These are phyloP conservation scores for Hexactinellida sp. DNA, from an alignment of 37 sponge, comb jelly and placozoan species.

Conservation along the genomic window DNA sequence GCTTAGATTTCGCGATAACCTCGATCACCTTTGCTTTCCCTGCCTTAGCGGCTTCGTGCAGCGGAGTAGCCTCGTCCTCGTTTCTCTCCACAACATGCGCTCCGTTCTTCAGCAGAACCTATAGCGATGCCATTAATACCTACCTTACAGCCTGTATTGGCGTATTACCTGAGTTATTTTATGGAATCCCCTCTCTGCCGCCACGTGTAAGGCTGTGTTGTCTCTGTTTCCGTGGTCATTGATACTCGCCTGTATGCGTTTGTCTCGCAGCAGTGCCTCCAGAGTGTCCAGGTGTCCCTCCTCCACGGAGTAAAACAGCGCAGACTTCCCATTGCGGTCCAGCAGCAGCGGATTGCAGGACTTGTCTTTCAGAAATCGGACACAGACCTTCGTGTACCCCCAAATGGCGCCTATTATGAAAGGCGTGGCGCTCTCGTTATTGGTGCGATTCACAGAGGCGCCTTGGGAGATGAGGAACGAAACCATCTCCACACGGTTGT, in stretches of 20 bases:
- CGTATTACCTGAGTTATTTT: conserved; percentile 35
- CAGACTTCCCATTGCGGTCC: conserved; percentile 30
- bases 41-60: not conserved
- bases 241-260: not conserved
- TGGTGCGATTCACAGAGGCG: conserved; percentile 20
- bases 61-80: not conserved
- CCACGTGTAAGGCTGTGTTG: conserved; percentile 69
- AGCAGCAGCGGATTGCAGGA: conserved; percentile 16
- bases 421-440: conserved; percentile 32
- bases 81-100: not conserved
- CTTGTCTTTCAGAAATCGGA: conserved; percentile 21
- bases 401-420: conserved; percentile 34
- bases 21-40: not conserved
- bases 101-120: not conserved
- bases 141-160: not conserved
- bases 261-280: conserved; percentile 18
- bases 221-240: conserved; percentile 18
- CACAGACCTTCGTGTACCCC: conserved; percentile 21
- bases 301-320: conserved; percentile 23
- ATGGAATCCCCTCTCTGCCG: conserved; percentile 47
- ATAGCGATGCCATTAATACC: not conserved
- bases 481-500: conserved; percentile 59
- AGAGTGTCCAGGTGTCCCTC: conserved; percentile 29
- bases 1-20: not conserved
- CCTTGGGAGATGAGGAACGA: conserved; percentile 53